Percentiles rank a stretch among this genome's conserved stretches.
These are phyloP conservation scores for Callocephalon fimbriatum DNA, from an alignment of 2,113 vertebrate genomes.

Conservation along the genomic window DNA sequence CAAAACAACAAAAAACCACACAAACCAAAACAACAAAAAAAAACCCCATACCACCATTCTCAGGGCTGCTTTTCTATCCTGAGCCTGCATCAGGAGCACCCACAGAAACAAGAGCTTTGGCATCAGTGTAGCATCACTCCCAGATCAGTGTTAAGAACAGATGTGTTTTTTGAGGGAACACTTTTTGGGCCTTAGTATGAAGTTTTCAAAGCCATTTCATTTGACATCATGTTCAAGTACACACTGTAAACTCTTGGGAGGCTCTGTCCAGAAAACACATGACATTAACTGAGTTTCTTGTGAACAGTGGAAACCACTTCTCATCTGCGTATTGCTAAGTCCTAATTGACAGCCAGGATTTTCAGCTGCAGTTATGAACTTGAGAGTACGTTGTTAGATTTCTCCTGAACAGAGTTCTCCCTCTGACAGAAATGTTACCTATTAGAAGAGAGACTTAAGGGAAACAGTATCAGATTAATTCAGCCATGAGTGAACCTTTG, in stretches of 20 bases:
- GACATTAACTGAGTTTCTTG: background rate
- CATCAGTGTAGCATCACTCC: background rate
- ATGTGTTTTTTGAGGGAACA: background rate
- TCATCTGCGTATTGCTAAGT: background rate
- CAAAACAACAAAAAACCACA: no score
- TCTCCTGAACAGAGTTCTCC: background rate
- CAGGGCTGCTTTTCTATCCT: background rate
- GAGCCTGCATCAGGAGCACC: background rate
- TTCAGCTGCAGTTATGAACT: background rate
- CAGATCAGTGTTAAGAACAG: background rate
- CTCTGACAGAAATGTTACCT: background rate
- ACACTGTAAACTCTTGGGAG: background rate
- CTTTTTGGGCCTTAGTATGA: rapidly evolving
- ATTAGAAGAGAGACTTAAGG: background rate
- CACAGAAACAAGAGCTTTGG: background rate
- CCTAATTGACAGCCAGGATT: background rate
- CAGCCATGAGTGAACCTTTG: background rate
- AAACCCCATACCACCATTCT: background rate
- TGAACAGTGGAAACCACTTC: background rate
- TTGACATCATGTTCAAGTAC: background rate
- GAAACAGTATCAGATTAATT: background rate
- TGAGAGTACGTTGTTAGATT: background rate
- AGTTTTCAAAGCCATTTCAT: background rate
- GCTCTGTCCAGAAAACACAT: background rate
- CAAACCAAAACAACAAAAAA: background rate